These are phyloP conservation scores for Temnothorax ravouxi DNA, from an alignment of 2,888 invertebrate species.

Conservation along the genomic window DNA sequence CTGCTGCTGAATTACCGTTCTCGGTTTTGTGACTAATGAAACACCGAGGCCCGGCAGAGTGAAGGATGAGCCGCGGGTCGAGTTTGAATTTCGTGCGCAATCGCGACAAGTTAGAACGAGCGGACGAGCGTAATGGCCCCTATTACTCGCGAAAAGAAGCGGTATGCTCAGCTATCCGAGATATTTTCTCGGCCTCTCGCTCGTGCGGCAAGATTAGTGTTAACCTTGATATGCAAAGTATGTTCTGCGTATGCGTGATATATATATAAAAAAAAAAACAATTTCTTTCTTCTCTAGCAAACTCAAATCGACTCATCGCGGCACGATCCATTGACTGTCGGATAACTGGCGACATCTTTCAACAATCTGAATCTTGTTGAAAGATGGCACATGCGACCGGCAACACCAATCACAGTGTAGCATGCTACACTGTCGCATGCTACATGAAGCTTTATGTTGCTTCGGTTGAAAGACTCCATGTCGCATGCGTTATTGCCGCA, in stretches of 20 bases:
- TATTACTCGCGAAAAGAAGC: conserved; percentile 43
- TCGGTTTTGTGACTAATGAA: conserved; percentile 73
- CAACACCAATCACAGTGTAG: too few species aligned
- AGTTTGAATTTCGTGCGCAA: conserved; percentile 51
- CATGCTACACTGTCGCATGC: too few species aligned
- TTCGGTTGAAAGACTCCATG: too few species aligned
- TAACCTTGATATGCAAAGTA: conserved; percentile 6
- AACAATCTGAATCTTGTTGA: too few species aligned
- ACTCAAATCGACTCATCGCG: neutral
- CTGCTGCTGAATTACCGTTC: conserved; percentile 72
- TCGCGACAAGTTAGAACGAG: conserved; percentile 37
- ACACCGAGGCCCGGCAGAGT: conserved; percentile 52
- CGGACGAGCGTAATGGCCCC: conserved; percentile 20
- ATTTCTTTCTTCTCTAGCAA: neutral
- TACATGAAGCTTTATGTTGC: too few species aligned
- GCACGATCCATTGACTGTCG: too few species aligned
- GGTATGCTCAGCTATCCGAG: conserved; percentile 18
- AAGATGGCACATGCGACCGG: too few species aligned
- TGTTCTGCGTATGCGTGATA: neutral
- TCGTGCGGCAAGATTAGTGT: conserved; percentile 7
- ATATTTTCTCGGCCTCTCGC: conserved; percentile 4
- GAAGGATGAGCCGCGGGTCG: conserved; percentile 57
- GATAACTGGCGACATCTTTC: too few species aligned
- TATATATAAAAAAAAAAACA: neutral
- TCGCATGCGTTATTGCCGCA: too few species aligned